Conservation (phyloP, 1,140 invertebrate genomes). For the Cydia fagiglandana region DNA sequence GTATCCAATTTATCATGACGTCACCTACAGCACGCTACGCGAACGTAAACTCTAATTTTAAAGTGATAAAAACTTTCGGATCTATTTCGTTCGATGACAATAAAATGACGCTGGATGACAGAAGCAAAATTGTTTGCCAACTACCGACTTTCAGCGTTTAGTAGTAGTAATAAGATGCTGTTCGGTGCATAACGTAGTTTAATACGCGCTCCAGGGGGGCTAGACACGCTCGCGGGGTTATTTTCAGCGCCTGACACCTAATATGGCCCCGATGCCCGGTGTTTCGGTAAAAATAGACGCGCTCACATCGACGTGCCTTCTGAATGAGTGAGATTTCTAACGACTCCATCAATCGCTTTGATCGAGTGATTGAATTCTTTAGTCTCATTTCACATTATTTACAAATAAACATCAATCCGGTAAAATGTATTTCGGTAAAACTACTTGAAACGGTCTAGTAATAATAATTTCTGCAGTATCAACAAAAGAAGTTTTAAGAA, state of each 20-base stretch:
- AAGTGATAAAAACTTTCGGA: neutral
- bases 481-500: constrained; percentile 45
- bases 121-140: constrained; percentile 8
- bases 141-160: neutral
- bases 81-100: constrained; percentile 9
- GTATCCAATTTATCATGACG: neutral
- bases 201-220: constrained; percentile 49
- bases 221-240: constrained; percentile 53
- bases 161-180: constrained; percentile 14
- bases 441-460: neutral
- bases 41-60: neutral
- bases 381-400: neutral
- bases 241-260: constrained; percentile 69
- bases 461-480: neutral
- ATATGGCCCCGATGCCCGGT: constrained; percentile 74
- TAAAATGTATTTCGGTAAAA: neutral
- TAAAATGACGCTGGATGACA: neutral
- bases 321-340: constrained; percentile 6
- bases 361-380: constrained; percentile 2
- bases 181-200: constrained; percentile 31
- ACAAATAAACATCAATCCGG: neutral
- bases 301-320: constrained; percentile 39
- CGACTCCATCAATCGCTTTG: constrained; percentile 5
- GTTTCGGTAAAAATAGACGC: constrained; percentile 71
- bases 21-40: neutral